Base-by-base conservation (phyloP, 2,888 invertebrate species). In the Acrocera orbiculus region DNA sequence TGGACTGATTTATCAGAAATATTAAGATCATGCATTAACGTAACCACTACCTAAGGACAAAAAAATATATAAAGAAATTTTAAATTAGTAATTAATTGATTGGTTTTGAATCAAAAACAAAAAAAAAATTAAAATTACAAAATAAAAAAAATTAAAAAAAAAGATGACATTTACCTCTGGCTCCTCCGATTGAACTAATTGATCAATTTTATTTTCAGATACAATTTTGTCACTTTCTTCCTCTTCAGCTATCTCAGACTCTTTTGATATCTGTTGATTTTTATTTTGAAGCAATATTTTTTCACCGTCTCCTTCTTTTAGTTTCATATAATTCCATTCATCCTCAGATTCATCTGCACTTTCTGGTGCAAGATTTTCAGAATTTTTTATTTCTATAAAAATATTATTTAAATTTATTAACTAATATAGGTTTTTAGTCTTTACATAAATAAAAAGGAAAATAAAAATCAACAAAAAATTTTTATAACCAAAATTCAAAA, bases 301-400 rank as follows among this genome's bases (percentile, higher is more conserved):
- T 47, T 58, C 57, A 47, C 53, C 54, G 47, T 69, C 69, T 52
- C 69, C 71, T 54, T 72, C 70, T 46, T 70, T 75, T 47, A 72
- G 71, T 53, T 72, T 71, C 58, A 70, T 74, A 56, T 81, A 85
- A 58, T 83, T 81, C 82, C 81, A 83, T 75, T 83, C 85, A 73
- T 82, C 83, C 62, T 82, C 82, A 45, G 34, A 34, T 19, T 34
- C 30, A 17, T 34, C 34, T 19, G 29, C 29, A 23, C 30, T 34
- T 28, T 39, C 39, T 14, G 34, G 27, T 20, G 33, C 32, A n/a
- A n/a, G n/a, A n/a, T n/a, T n/a, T n/a, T n/a, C n/a, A n/a, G n/a
- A n/a, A n/a, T n/a, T n/a, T n/a, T n/a, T n/a, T n/a, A n/a, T n/a
- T n/a, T n/a, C n/a, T n/a, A n/a, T n/a, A n/a, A n/a, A n/a, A n/a